Conservation (phyloP, 2,113 vertebrate genomes). For the Pardalotus punctatus region DNA sequence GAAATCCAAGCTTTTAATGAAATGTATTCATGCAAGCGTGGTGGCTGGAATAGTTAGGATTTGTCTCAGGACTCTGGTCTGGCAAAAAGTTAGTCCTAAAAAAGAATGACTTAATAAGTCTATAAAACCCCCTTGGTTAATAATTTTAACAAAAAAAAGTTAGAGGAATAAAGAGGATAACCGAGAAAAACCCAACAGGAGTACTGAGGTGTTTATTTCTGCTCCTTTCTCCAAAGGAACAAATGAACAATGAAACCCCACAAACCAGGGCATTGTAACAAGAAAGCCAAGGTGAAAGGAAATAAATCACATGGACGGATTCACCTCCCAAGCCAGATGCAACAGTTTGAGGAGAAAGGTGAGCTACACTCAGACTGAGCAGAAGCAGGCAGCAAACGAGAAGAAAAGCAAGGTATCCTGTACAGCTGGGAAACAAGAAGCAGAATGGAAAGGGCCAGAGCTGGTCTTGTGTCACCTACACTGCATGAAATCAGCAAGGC, state of each 20-base stretch:
- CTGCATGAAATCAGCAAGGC: not conserved
- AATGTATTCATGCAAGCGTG: not conserved
- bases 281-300: not conserved
- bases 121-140: not conserved
- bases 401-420: not conserved
- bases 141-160: not conserved
- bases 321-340: not conserved
- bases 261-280: not conserved
- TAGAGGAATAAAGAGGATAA: not conserved
- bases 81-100: not conserved
- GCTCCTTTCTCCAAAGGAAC: not conserved
- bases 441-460: not conserved
- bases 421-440: not conserved
- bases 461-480: not conserved
- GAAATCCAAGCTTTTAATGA: not conserved
- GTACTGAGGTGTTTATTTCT: not conserved
- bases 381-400: not conserved
- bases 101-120: not conserved
- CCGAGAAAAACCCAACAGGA: accelerated
- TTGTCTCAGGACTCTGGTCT: not conserved
- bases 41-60: not conserved
- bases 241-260: not conserved
- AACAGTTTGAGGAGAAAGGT: not conserved
- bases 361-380: not conserved
- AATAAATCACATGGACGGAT: not conserved